phyloP scores from a whole-genome alignment of 2,797 vertebrate species.

The Etheostoma nigrum region DNA sequence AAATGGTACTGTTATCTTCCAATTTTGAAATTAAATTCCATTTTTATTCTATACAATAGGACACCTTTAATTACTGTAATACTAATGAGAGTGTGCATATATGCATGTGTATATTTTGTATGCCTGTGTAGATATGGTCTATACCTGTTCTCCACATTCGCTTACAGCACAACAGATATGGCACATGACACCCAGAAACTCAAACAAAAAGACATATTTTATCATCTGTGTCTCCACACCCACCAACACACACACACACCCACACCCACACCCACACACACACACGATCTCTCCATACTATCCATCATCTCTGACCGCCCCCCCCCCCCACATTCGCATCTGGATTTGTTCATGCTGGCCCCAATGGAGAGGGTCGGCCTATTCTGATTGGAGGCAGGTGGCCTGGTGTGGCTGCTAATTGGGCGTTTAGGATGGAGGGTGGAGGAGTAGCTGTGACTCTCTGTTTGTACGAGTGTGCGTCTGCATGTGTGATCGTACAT shows the following conservation, averaged over 20 bases:
- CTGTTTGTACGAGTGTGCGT: slow-evolving; percentile 16
- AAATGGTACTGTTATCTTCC: background rate
- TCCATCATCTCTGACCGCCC: slow-evolving; percentile 50
- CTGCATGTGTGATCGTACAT: slow-evolving; percentile 32
- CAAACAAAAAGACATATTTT: slow-evolving; percentile 16
- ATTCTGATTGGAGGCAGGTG: slow-evolving; percentile 82
- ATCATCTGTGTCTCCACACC: slow-evolving; percentile 15
- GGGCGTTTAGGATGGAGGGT: slow-evolving; percentile 75
- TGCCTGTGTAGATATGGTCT: background rate
- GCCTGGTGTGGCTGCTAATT: slow-evolving; percentile 76
- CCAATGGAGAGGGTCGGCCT: slow-evolving; percentile 63
- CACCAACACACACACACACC: slow-evolving; percentile 17
- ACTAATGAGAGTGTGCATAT: background rate
- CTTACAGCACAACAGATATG: slow-evolving; percentile 5
- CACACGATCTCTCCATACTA: background rate
- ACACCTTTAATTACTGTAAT: background rate
- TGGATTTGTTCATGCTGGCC: slow-evolving; percentile 46
- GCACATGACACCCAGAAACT: slow-evolving; percentile 7
- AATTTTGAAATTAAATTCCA: background rate
- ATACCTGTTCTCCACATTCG: background rate
- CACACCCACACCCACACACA: slow-evolving; percentile 26
- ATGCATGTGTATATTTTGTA: too few species aligned
- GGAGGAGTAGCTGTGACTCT: slow-evolving; percentile 56
- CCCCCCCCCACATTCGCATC: slow-evolving; percentile 40
- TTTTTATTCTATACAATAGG: background rate